These are phyloP conservation scores for Danionella dracula DNA, from an alignment of 2,797 vertebrate species.

Conservation along the genomic window DNA sequence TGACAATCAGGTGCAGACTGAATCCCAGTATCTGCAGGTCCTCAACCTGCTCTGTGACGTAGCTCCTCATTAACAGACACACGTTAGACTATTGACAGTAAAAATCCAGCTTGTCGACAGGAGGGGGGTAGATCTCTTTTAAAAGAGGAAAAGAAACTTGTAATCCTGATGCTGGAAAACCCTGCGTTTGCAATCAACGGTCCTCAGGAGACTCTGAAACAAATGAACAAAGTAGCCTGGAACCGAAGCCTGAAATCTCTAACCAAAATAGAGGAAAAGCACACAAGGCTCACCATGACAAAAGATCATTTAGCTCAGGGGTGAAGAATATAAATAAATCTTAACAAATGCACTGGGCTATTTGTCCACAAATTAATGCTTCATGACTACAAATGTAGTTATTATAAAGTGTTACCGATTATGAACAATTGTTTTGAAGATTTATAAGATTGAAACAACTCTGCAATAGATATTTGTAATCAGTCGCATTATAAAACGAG, in stretches of 20 bases:
- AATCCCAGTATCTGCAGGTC: conserved; percentile 22
- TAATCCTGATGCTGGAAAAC: conserved; percentile 33
- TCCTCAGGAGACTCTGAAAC: neutral
- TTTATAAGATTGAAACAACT: too few species aligned
- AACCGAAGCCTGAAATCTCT: neutral
- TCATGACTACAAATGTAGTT: too few species aligned
- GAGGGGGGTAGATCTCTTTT: conserved; percentile 57
- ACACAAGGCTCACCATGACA: too few species aligned
- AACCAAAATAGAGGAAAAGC: too few species aligned
- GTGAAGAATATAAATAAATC: too few species aligned
- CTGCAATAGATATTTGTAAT: too few species aligned
- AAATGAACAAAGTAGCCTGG: neutral
- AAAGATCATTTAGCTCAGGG: too few species aligned
- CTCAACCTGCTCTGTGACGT: conserved; percentile 55
- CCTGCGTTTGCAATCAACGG: neutral
- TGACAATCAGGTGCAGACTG: conserved; percentile 7
- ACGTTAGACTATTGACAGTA: conserved; percentile 71
- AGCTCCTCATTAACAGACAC: conserved; percentile 68
- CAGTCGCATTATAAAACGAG: too few species aligned
- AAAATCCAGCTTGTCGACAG: conserved; percentile 53
- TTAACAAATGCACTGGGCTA: too few species aligned
- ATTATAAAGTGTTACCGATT: too few species aligned
- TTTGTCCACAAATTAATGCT: too few species aligned
- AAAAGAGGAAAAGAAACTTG: conserved; percentile 34
- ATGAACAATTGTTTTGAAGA: too few species aligned